Conservation (phyloP, 2,888 invertebrate species). For the Volucella inflata region DNA sequence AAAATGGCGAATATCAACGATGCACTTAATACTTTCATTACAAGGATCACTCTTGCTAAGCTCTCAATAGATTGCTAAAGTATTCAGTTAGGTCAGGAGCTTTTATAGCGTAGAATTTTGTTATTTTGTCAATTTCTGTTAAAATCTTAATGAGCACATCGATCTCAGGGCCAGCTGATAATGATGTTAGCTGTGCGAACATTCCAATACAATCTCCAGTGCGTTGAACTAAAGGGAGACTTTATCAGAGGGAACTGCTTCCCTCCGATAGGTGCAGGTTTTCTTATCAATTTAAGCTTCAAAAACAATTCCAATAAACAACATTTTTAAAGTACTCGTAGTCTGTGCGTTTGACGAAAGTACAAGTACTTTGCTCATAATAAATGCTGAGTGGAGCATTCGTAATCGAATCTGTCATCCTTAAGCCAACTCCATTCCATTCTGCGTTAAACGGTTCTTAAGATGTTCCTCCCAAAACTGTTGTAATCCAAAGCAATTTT, state of each 20-base stretch:
- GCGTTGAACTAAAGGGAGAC: neutral
- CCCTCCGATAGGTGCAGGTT: too few relatives aligned
- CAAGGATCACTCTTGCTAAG: conserved; percentile 1
- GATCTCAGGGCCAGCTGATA: conserved; percentile 6
- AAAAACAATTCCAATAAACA: too few relatives aligned
- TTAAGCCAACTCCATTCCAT: neutral
- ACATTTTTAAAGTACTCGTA: too few relatives aligned
- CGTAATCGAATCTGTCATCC: conserved; percentile 5
- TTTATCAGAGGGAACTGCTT: neutral
- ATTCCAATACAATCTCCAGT: neutral
- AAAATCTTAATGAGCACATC: conserved; percentile 17
- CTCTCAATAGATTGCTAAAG: conserved; percentile 24
- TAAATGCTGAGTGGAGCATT: conserved; percentile 3
- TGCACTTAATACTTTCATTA: conserved; percentile 38
- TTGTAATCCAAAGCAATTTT: conserved; percentile 9
- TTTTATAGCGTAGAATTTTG: conserved; percentile 25
- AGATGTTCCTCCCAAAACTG: neutral
- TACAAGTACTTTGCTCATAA: neutral
- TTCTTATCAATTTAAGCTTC: neutral
- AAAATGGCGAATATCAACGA: conserved; percentile 30
- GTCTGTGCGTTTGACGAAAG: too few relatives aligned
- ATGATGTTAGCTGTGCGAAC: conserved; percentile 8
- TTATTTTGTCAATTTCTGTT: neutral
- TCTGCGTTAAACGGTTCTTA: neutral
- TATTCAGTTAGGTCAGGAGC: neutral